Conservation (phyloP, 1,140 invertebrate genomes). For the Bilobella aurantiaca region DNA sequence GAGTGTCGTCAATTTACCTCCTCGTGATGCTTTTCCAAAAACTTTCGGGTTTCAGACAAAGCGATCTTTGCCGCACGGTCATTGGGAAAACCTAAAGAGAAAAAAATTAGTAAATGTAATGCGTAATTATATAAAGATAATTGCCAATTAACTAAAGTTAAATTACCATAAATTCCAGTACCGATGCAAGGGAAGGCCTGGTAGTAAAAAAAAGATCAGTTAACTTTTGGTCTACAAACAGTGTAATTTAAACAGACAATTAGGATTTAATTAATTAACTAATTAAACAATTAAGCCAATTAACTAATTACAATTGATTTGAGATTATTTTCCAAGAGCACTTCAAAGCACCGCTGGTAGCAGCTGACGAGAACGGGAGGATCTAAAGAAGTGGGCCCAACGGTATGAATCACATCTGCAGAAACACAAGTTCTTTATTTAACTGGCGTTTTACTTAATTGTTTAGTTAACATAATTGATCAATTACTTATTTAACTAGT, state of each 20-base stretch:
- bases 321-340: slow-evolving; percentile 40
- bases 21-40: slow-evolving; percentile 52
- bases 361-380: slow-evolving; percentile 38
- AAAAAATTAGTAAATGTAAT: background rate
- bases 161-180: slow-evolving; percentile 44
- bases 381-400: slow-evolving; percentile 42
- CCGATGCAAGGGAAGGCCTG: slow-evolving; percentile 48
- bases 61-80: slow-evolving; percentile 62
- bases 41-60: slow-evolving; percentile 52
- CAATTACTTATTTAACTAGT: background rate
- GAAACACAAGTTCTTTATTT: background rate
- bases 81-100: slow-evolving; percentile 57
- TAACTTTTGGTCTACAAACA: too few relatives aligned
- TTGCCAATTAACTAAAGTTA: background rate
- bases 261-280: slow-evolving; percentile 23
- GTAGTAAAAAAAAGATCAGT: too few relatives aligned
- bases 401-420: slow-evolving; percentile 45
- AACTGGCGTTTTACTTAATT: too few relatives aligned
- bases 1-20: slow-evolving; percentile 30
- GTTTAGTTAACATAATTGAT: slow-evolving; percentile 7
- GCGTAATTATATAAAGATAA: background rate
- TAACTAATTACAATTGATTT: slow-evolving; percentile 39
- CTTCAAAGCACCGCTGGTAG: slow-evolving; percentile 38
- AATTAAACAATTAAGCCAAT: background rate
- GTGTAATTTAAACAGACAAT: too few relatives aligned